Conservation (phyloP, 1,140 invertebrate genomes). For the Drosophila elegans region DNA sequence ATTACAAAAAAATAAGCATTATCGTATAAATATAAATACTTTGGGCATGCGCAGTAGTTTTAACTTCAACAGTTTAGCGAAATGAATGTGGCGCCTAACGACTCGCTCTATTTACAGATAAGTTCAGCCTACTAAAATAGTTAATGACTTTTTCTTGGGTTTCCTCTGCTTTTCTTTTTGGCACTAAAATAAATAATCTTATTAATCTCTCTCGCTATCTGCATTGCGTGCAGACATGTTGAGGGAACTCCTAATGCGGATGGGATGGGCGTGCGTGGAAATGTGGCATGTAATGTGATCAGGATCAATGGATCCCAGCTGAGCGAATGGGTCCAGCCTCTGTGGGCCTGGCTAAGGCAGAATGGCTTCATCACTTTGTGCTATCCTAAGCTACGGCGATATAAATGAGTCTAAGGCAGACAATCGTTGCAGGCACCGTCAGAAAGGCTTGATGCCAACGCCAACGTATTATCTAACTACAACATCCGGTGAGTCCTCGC, state of each 20-base stretch:
- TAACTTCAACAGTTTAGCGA: constrained; percentile 40
- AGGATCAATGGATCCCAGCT: not conserved
- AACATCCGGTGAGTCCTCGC: constrained; percentile 55
- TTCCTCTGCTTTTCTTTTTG: constrained; percentile 49
- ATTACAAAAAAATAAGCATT: constrained; percentile 35
- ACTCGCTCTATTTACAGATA: constrained; percentile 36
- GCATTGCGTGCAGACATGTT: constrained; percentile 31
- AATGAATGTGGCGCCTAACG: constrained; percentile 17
- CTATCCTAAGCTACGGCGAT: constrained; percentile 39
- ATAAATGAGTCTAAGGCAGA: constrained; percentile 57
- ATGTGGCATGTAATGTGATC: constrained; percentile 17
- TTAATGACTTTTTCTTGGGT: constrained; percentile 73
- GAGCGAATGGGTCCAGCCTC: constrained; percentile 14
- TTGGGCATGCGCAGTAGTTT: constrained; percentile 72
- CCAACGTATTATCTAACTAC: constrained; percentile 74
- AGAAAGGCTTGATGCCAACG: constrained; percentile 53
- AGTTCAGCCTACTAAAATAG: constrained; percentile 49
- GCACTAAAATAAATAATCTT: constrained; percentile 82
- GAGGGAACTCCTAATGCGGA: constrained; percentile 44
- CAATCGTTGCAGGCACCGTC: constrained; percentile 35
- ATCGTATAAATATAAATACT: constrained; percentile 71
- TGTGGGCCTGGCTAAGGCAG: constrained; percentile 40
- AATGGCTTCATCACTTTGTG: constrained; percentile 40
- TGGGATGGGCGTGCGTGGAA: constrained; percentile 28
- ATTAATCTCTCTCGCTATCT: constrained; percentile 70